These are phyloP conservation scores for Drosophila anomelani DNA, from an alignment of 2,888 invertebrate genomes.

Conservation along the genomic window DNA sequence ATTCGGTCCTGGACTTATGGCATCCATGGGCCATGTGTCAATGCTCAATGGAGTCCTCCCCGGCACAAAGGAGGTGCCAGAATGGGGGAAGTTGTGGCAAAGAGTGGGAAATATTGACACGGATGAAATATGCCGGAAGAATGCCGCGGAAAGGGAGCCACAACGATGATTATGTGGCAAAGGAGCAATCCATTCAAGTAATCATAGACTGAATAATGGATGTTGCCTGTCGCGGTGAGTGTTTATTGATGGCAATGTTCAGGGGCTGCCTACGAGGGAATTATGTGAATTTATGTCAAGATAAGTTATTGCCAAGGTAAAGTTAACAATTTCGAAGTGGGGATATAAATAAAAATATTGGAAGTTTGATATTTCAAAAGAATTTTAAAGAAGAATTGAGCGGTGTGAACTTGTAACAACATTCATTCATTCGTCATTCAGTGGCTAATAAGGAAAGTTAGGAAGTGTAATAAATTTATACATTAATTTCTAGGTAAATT, in stretches of 20 bases:
- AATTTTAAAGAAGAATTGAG: neutral
- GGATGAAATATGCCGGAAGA: conserved; percentile 34
- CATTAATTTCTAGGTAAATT: no score
- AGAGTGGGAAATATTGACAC: conserved; percentile 14
- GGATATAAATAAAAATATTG: neutral
- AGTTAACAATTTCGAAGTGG: neutral
- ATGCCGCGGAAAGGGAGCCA: conserved; percentile 9
- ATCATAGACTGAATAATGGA: conserved; percentile 41
- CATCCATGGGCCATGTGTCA: conserved; percentile 47
- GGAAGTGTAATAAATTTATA: neutral
- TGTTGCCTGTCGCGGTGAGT: conserved; percentile 20
- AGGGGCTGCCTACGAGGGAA: neutral
- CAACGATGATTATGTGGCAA: conserved; percentile 43
- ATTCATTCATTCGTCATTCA: neutral
- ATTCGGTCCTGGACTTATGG: conserved; percentile 43
- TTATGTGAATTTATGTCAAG: conserved; percentile 1
- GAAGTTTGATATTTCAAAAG: neutral
- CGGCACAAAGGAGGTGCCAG: conserved; percentile 8
- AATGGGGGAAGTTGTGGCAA: neutral
- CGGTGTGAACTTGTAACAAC: neutral
- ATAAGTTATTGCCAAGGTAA: neutral
- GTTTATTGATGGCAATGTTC: conserved; percentile 5
- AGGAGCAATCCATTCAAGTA: conserved; percentile 39
- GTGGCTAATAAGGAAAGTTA: neutral
- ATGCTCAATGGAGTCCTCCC: conserved; percentile 33